phyloP scores from a whole-genome alignment of 1,140 invertebrate genomes.

The Oncopeltus fasciatus region DNA sequence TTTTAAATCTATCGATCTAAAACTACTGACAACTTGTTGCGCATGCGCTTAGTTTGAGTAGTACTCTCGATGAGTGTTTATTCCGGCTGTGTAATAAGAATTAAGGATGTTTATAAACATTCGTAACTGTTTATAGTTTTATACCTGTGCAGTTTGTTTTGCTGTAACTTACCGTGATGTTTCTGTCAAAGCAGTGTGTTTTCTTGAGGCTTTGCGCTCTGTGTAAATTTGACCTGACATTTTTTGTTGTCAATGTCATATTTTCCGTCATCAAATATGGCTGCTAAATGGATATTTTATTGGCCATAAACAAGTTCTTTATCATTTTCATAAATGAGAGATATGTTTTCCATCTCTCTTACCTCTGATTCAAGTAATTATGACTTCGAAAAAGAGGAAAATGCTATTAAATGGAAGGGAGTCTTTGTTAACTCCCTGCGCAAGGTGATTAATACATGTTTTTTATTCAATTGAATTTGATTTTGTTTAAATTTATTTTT shows the following conservation, averaged over 20 bases:
- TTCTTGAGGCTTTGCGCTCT: background rate
- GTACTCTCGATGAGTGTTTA: conserved; percentile 3
- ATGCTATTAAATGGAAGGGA: conserved; percentile 75
- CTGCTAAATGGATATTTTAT: conserved; percentile 9
- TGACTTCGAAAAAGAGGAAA: conserved; percentile 77
- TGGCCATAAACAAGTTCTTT: conserved; percentile 2
- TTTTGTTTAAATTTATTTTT: too few species aligned
- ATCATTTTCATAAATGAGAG: conserved; percentile 18
- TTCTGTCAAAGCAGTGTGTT: background rate
- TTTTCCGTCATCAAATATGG: conserved; percentile 18
- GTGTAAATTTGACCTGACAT: background rate
- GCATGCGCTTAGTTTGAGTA: background rate
- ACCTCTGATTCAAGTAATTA: conserved; percentile 43
- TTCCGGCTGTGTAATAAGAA: background rate
- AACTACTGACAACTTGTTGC: background rate
- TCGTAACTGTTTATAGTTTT: background rate
- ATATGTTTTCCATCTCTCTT: conserved; percentile 40
- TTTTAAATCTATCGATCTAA: conserved; percentile 7
- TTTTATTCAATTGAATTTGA: too few species aligned
- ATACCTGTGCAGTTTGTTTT: background rate
- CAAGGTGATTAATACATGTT: conserved; percentile 39
- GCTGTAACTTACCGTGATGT: background rate
- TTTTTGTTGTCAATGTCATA: conserved; percentile 10
- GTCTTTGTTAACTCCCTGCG: conserved; percentile 64
- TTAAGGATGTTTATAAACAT: conserved; percentile 8